Conservation (phyloP, 30 jellyfish, hydroid and myxozoan species). For the Aurelia sp. region DNA sequence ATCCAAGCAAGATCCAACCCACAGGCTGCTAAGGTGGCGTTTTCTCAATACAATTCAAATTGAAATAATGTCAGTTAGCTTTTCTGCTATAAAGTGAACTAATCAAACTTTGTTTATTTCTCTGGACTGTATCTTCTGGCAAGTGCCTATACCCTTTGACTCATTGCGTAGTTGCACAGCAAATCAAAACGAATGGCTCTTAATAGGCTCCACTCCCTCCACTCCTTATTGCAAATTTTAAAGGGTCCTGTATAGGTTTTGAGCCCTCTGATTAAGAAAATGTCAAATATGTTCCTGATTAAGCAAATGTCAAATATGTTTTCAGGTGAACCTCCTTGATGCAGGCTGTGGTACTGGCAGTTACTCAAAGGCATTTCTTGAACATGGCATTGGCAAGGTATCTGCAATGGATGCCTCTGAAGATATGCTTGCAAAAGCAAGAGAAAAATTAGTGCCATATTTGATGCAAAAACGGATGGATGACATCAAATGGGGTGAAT, state of each 20-base stretch:
- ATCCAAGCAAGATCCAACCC: too few relatives aligned
- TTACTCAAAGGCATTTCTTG: conserved; percentile 76
- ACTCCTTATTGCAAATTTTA: background rate
- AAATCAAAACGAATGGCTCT: too few relatives aligned
- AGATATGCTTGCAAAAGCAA: conserved; percentile 76
- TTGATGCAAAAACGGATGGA: conserved; percentile 12
- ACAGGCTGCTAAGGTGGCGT: too few relatives aligned
- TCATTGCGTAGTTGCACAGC: too few relatives aligned
- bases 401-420: conserved; percentile 85
- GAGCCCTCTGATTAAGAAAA: background rate
- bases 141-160: too few relatives aligned
- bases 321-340: conserved; percentile 82
- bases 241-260: background rate
- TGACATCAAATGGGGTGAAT: conserved; percentile 27
- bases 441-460: conserved; percentile 47
- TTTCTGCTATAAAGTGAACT: too few relatives aligned
- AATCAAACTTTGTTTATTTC: too few relatives aligned
- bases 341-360: conserved; percentile 99
- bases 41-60: too few relatives aligned
- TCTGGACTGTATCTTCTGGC: too few relatives aligned
- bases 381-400: conserved; percentile 78
- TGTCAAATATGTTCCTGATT: background rate
- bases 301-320: background rate
- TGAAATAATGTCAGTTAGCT: too few relatives aligned
- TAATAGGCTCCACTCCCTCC: background rate